Percentiles rank a stretch among this genome's conserved stretches.
Conservation (phyloP, 2,797 vertebrate genomes). For the Coilia nasus region DNA sequence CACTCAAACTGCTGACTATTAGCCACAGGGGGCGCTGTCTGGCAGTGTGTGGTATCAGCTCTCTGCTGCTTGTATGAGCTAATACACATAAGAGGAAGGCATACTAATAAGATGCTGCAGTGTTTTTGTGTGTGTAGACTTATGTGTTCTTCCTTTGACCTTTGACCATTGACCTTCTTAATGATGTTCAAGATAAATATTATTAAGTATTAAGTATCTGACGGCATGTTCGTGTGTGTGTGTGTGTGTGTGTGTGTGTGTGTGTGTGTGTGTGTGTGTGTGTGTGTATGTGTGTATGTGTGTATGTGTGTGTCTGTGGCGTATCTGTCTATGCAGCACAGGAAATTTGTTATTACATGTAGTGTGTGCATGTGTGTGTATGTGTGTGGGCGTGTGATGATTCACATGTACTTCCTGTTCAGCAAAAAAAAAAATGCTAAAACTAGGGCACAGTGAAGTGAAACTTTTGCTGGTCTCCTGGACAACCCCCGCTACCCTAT, state of each 20-base stretch:
- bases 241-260: conserved; percentile 1
- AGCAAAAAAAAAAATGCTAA: not conserved
- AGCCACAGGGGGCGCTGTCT: too few relatives aligned
- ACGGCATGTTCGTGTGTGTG: not conserved
- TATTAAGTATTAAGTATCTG: too few relatives aligned
- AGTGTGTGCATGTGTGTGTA: not conserved
- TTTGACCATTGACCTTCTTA: not conserved
- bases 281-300: too few relatives aligned
- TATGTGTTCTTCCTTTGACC: not conserved
- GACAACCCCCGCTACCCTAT: too few relatives aligned
- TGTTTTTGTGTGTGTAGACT: too few relatives aligned
- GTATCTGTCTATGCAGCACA: not conserved
- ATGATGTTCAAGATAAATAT: too few relatives aligned
- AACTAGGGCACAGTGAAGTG: not conserved
- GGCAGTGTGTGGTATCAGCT: not conserved
- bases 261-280: not conserved
- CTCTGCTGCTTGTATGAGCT: not conserved
- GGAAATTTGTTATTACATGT: not conserved
- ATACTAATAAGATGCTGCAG: too few relatives aligned
- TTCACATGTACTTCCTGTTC: not conserved
- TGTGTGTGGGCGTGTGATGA: not conserved
- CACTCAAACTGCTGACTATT: too few relatives aligned
- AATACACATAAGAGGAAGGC: too few relatives aligned
- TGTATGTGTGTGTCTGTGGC: not conserved
- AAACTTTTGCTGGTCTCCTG: not conserved